Evolutionary conservation across 2,888 invertebrate genomes (phyloP).

Genomic region (Antheraea yamamai): DNA sequence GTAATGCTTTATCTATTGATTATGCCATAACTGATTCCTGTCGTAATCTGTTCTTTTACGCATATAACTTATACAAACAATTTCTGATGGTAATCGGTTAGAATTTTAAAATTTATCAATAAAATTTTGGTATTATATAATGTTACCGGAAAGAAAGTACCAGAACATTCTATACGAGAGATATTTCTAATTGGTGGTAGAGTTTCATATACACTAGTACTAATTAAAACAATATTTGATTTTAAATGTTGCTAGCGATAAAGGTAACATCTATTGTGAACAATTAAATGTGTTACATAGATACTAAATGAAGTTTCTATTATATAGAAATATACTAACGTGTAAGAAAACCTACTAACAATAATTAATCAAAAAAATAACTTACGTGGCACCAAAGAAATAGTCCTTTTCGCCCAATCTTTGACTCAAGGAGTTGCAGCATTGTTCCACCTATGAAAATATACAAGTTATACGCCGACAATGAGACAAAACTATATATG

Average conservation of each 20-base stretch:
- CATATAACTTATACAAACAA: too few species aligned
- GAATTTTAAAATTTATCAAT: too few species aligned
- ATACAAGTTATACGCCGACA: neutral
- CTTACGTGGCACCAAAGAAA: slow-evolving; percentile 90
- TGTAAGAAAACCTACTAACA: neutral
- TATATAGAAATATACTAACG: neutral
- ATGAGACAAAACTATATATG: too few species aligned
- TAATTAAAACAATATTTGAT: neutral
- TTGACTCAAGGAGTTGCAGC: slow-evolving; percentile 93
- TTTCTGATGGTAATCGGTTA: too few species aligned
- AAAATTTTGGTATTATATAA: neutral
- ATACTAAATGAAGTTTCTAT: neutral
- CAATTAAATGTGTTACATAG: neutral
- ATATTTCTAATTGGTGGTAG: slow-evolving; percentile 4
- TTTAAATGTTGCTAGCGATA: neutral
- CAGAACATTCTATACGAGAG: neutral
- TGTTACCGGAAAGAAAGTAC: neutral
- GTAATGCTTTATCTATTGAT: too few species aligned
- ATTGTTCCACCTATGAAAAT: slow-evolving; percentile 86
- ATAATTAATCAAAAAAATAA: slow-evolving; percentile 30
- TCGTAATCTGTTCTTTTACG: too few species aligned
- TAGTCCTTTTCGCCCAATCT: slow-evolving; percentile 90
- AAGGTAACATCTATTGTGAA: neutral
- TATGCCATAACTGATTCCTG: too few species aligned
- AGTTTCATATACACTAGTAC: neutral